A percentile compares a stretch with the other conserved stretches of the same genome.
These are phyloP conservation scores for Natrix natrix DNA, from an alignment of 2,797 vertebrate genomes.

Conservation along the genomic window DNA sequence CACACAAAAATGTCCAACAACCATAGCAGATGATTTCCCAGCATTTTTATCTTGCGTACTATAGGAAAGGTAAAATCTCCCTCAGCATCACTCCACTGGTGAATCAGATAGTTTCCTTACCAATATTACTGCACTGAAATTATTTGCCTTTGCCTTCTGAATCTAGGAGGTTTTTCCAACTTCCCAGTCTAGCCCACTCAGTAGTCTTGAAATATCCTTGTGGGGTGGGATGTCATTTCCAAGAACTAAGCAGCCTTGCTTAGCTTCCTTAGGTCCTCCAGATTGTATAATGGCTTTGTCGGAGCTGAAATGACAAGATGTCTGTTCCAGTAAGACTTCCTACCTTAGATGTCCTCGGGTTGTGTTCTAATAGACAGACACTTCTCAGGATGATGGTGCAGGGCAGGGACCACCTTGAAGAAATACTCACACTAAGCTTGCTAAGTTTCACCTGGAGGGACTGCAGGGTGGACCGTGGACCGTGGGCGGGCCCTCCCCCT, in stretches of 20 bases:
- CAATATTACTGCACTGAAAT: not conserved
- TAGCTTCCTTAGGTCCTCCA: not conserved
- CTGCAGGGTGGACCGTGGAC: not conserved
- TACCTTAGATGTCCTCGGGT: not conserved
- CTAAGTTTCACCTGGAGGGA: not conserved
- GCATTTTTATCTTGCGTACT: not conserved
- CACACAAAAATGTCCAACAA: not conserved
- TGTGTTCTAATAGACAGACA: not conserved
- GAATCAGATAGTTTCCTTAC: not conserved
- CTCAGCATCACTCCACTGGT: not conserved
- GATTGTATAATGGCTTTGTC: not conserved
- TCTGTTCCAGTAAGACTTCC: not conserved
- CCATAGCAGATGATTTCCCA: not conserved
- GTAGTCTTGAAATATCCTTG: not conserved
- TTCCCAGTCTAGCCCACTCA: not conserved
- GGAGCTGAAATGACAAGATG: not conserved
- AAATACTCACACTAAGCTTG: not conserved
- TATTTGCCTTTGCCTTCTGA: not conserved
- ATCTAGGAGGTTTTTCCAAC: not conserved
- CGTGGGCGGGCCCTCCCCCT: not conserved
- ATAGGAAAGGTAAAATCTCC: not conserved
- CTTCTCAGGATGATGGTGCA: not conserved
- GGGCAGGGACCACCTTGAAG: not conserved
- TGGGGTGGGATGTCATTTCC: not conserved
- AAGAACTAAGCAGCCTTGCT: not conserved